These are phyloP conservation scores for Rhodinocichla rosea DNA, from an alignment of 2,113 vertebrate genomes.

Conservation along the genomic window DNA sequence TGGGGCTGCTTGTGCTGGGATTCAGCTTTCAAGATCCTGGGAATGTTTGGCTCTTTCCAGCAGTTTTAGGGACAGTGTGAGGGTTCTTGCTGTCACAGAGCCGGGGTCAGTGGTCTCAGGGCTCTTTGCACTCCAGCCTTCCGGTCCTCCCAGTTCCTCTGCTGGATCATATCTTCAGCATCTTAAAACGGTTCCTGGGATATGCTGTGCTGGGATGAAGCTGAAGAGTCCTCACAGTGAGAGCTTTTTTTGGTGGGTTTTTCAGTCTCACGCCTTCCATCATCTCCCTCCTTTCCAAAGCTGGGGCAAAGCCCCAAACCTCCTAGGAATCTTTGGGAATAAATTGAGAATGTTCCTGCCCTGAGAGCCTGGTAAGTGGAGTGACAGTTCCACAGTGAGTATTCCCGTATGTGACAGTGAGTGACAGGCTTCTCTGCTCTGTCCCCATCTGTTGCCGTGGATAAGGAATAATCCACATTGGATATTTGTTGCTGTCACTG, in stretches of 20 bases:
- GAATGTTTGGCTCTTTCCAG: not conserved
- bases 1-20: not conserved
- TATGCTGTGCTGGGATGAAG: not conserved
- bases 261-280: not conserved
- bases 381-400: not conserved
- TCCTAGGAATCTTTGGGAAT: not conserved
- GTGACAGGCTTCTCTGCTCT: not conserved
- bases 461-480: not conserved
- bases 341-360: not conserved
- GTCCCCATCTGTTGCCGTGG: not conserved
- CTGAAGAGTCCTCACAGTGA: not conserved
- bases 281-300: not conserved
- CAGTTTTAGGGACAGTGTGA: not conserved
- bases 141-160: not conserved
- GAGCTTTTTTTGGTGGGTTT: not conserved
- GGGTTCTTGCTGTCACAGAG: not conserved
- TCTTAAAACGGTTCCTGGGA: not conserved
- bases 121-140: not conserved
- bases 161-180: not conserved
- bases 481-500: not conserved
- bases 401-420: not conserved
- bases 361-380: not conserved
- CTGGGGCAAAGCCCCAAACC: not conserved
- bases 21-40: not conserved
- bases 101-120: not conserved